Evolutionary conservation across 30 jellyfish, hydroid and myxozoan species (phyloP), one percentile per base, ranked within the genome.

Genomic region (Aurelia coerulea): DNA sequence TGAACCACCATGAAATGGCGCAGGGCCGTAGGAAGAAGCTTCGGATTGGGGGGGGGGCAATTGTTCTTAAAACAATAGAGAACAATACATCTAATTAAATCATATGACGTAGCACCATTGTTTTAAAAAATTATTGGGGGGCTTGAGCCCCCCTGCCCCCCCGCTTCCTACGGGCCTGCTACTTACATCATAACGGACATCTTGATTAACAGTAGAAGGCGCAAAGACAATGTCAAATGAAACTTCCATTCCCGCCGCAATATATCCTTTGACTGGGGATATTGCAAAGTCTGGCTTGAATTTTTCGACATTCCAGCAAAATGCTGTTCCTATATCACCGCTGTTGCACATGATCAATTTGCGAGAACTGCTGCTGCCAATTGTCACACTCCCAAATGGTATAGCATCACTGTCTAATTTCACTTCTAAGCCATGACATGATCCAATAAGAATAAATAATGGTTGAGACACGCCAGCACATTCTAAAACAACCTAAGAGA

Each of bases 211-310:
- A 15, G n/a, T 81, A 17, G 90, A 59, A n/a, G 99, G 99, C 29
- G 92, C 81, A 74, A 95, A 95, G n/a, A 80, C 81, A 41, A 95
- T 90, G 23, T 85, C 94, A 67, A 95, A 95, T 12, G 97, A 76
- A 52, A 95, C 99, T 74, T 95, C 99, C 99, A 95, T 95, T 33
- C 99, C 98, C 2, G 99, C 95, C 8, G 99, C 86, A 37, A 95
- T 86, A 87, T 95, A 95, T 0, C 99, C 99, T 67, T 90, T 90
- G 19, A 84, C 81, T 18, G 99, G 99, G 7, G 87, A 59, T 37
- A 95, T 95, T 56, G 68, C 69, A 51, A 95, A 95, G 79, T 81
- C 90, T 1, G 99, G 97, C 68, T 80, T 81, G 86, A 90, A 86
- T 34, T 85, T 74, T 53, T 90, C 97, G 31, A 68, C 82, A 78